Evolutionary conservation across 2,113 vertebrate species (phyloP).

Genomic region (Ptyas mucosa): DNA sequence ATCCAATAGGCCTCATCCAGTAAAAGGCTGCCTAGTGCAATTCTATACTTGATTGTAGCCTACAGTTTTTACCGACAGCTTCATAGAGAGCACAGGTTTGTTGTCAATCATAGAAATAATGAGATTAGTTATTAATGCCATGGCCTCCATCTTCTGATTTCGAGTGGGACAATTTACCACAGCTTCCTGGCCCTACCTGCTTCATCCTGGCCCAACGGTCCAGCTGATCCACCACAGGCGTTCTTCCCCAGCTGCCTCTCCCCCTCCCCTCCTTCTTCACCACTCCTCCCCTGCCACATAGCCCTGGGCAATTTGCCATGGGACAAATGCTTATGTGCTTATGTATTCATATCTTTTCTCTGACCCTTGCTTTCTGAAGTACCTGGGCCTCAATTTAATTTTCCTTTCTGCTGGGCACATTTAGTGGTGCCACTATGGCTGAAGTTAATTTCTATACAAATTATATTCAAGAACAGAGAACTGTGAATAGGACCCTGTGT

Average conservation of each 20-base stretch:
- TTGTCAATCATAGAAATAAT: background rate
- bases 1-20: background rate
- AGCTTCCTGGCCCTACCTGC: too few relatives aligned
- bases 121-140: background rate
- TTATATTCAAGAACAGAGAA: conserved; percentile 89
- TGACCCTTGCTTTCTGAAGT: conserved; percentile 85
- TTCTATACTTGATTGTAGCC: background rate
- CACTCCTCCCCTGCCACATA: background rate
- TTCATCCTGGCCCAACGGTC: too few relatives aligned
- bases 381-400: conserved; percentile 91
- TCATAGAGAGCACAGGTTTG: background rate
- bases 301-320: background rate
- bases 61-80: background rate
- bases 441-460: conserved; percentile 99
- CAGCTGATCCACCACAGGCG: too few relatives aligned
- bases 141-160: too few relatives aligned
- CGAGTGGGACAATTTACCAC: too few relatives aligned
- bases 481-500: conserved; percentile 96
- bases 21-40: background rate
- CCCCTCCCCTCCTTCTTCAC: background rate
- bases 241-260: background rate
- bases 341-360: conserved; percentile 98
- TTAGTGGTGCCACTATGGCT: conserved; percentile 91
- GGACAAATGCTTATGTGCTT: conserved; percentile 74
- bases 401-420: conserved; percentile 94